A percentile compares a stretch with the other conserved stretches of the same genome.
These are phyloP conservation scores for Natator depressus DNA, from an alignment of 2,113 vertebrate species.

Conservation along the genomic window DNA sequence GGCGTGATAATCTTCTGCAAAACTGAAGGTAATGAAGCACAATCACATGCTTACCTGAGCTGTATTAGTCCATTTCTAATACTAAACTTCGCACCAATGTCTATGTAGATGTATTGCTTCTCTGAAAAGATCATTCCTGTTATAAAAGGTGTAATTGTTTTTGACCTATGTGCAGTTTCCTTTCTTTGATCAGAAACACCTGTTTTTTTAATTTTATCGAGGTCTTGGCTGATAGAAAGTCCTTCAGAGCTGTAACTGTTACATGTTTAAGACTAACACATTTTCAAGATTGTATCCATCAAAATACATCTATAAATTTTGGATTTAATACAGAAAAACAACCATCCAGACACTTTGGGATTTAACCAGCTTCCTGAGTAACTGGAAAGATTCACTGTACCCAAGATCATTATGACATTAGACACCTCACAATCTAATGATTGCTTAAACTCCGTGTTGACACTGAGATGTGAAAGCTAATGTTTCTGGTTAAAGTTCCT, in stretches of 20 bases:
- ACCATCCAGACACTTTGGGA: slow-evolving; percentile 34
- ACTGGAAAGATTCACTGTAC: slow-evolving; percentile 37
- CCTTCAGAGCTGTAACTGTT: not conserved
- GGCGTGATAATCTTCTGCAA: not conserved
- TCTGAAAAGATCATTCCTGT: not conserved
- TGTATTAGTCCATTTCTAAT: not conserved
- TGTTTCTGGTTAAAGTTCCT: not conserved
- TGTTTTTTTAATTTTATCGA: not conserved
- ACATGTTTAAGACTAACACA: not conserved
- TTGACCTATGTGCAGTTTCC: not conserved
- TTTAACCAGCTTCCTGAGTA: slow-evolving; percentile 24
- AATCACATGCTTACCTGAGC: not conserved
- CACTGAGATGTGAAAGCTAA: slow-evolving; percentile 8
- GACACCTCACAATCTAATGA: slow-evolving; percentile 21
- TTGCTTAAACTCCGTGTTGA: slow-evolving; percentile 20
- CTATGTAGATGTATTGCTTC: not conserved
- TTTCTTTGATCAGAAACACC: not conserved
- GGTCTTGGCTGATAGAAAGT: not conserved
- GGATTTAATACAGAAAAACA: slow-evolving; percentile 30
- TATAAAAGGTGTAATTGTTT: not conserved
- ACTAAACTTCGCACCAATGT: not conserved
- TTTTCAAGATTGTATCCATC: slow-evolving; percentile 32
- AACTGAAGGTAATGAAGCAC: not conserved
- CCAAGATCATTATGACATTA: slow-evolving; percentile 55
- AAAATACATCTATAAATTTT: slow-evolving; percentile 13